phyloP scores from a whole-genome alignment of 2,113 vertebrate species.

The Serinus canaria region DNA sequence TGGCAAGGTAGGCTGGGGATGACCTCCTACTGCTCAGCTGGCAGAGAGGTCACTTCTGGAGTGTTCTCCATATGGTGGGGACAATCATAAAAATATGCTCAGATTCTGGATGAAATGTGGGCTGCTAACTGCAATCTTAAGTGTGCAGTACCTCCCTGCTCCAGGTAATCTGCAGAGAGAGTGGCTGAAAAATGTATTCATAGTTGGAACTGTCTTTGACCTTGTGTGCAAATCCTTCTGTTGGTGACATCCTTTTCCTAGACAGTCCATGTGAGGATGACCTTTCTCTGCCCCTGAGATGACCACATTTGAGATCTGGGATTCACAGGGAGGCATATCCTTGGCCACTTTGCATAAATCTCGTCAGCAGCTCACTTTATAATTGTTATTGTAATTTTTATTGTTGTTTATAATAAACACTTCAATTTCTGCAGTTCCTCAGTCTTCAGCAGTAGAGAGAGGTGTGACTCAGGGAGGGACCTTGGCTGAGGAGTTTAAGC shows the following conservation, averaged over 20 bases:
- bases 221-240: neutral
- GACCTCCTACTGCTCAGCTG: neutral
- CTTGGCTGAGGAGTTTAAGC: neutral
- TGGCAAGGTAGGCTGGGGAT: constrained; percentile 81
- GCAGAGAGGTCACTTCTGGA: neutral
- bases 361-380: neutral
- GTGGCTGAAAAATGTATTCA: neutral
- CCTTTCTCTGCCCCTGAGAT: neutral
- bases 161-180: neutral
- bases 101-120: neutral
- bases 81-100: neutral
- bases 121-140: neutral
- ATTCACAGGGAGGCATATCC: neutral
- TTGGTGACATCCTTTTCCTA: neutral
- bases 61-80: neutral
- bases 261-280: neutral
- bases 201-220: neutral
- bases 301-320: neutral
- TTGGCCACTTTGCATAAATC: neutral
- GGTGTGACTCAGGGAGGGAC: neutral
- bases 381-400: neutral
- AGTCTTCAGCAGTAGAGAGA: neutral
- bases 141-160: neutral
- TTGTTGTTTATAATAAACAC: neutral
- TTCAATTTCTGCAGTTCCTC: neutral